Evolutionary conservation across 2,888 invertebrate species (phyloP), one percentile per base, ranked within the genome.

Genomic region (Ephialtes manifestator): DNA sequence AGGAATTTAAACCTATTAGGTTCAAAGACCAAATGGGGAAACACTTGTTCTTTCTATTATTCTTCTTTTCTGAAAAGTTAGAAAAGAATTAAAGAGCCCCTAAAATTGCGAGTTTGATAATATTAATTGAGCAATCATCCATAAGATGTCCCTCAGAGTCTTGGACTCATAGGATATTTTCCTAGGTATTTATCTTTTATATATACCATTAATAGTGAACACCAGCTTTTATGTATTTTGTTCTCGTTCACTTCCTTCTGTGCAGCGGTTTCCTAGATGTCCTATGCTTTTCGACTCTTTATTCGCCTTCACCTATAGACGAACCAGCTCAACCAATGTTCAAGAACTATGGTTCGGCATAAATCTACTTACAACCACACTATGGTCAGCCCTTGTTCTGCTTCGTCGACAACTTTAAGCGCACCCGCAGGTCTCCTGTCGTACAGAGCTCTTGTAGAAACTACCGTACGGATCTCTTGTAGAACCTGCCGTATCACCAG

Each of bases 271-370:
- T 60, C 48, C 46, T 28, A 31, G 18, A 8, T 7, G 35, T 63
- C 31, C 24, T 35, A 31, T 60, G 15, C 51, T 39, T 35, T 63
- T 15, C 24, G 28, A 13, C 35, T 51, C 28, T 39, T 51, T 31
- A 60, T 35, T 55, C 39, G 13, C 15, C 13, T n/a, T 60, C 35
- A 7, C 39, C 51, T 8, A 35, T 35, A 11, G 60, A 39, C 18
- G 31, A 31, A 68, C 24, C 58, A 31, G 70, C 53, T 82, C 48
- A 35, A 58, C 67, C 77, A 58, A 86, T 84, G 86, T 87, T 81
- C 88, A 68, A 85, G 83, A 87, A 88, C 90, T 89, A 88, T 89
- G 87, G 87, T 86, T 86, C 80, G 83, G 87, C 88, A 90, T 90
- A 91, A 90, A 90, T 91, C 89, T 88, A 89, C 84, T 84, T 83